Conservation (phyloP, 2,888 invertebrate genomes). For the Polietes domitor region DNA sequence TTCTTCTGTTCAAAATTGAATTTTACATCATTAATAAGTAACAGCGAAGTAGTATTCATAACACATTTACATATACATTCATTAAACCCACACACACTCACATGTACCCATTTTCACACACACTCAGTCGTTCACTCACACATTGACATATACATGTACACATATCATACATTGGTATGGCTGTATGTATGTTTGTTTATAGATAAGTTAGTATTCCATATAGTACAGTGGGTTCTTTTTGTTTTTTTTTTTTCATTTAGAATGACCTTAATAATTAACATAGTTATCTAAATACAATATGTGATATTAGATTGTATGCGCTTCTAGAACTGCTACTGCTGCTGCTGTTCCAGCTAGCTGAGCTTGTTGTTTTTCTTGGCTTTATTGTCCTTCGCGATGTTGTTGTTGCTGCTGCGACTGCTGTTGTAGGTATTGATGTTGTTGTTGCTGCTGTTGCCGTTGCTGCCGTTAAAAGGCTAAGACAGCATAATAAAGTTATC, state of each 20-base stretch:
- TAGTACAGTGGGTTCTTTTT: conserved; percentile 20
- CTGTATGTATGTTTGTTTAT: conserved; percentile 9
- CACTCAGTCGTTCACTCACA: background rate
- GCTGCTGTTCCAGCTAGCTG: background rate
- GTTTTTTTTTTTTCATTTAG: too few relatives aligned
- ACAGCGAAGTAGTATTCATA: conserved; percentile 29
- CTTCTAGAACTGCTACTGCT: conserved; percentile 10
- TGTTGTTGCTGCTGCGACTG: conserved; percentile 5
- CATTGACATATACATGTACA: background rate
- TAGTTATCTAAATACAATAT: conserved; percentile 61
- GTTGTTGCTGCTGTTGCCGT: conserved; percentile 13
- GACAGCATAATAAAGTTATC: conserved; percentile 54
- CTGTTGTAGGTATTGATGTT: background rate
- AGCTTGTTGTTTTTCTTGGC: background rate
- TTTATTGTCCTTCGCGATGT: background rate
- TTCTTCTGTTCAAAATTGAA: conserved; percentile 7
- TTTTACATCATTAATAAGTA: conserved; percentile 31
- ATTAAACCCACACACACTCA: background rate
- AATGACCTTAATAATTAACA: conserved; percentile 40
- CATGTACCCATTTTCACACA: too few relatives aligned
- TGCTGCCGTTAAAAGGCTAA: conserved; percentile 50
- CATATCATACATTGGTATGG: conserved; percentile 10
- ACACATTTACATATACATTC: conserved; percentile 36
- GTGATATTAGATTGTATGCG: conserved; percentile 44
- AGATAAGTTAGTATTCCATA: background rate